Evolutionary conservation across 2,888 invertebrate genomes (phyloP).

Genomic region (Andrena marginata): DNA sequence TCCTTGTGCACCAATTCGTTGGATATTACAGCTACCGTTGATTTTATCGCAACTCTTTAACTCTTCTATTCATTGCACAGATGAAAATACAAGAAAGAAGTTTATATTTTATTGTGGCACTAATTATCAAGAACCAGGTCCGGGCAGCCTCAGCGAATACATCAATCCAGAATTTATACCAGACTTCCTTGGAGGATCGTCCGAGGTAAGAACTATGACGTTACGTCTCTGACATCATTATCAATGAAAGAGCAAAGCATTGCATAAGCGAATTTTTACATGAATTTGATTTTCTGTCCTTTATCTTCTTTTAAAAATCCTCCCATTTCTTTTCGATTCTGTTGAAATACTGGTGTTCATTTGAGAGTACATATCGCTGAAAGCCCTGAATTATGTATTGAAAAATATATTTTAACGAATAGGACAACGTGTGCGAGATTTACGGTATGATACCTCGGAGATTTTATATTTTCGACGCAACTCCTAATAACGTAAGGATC

Average conservation of each 20-base stretch:
- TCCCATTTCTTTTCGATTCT: constrained; percentile 1
- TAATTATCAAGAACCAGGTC: constrained; percentile 91
- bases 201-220: constrained; percentile 88
- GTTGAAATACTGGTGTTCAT: neutral
- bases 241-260: neutral
- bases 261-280: neutral
- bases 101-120: constrained; percentile 96
- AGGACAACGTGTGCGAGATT: constrained; percentile 81
- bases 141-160: constrained; percentile 94
- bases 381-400: constrained; percentile 23
- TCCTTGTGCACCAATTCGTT: neutral
- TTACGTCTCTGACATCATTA: too few relatives aligned
- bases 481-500: constrained; percentile 80
- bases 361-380: constrained; percentile 11
- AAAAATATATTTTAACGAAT: constrained; percentile 74
- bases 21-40: neutral
- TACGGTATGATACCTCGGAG: constrained; percentile 82
- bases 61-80: constrained; percentile 85
- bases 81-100: constrained; percentile 96
- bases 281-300: neutral
- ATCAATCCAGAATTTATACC: constrained; percentile 94
- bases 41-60: too few relatives aligned
- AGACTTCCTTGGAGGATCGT: constrained; percentile 96
- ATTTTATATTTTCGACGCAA: constrained; percentile 83
- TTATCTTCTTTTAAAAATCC: neutral